Conservation (phyloP, 2,113 vertebrate species). For the Hystrix brachyura region DNA sequence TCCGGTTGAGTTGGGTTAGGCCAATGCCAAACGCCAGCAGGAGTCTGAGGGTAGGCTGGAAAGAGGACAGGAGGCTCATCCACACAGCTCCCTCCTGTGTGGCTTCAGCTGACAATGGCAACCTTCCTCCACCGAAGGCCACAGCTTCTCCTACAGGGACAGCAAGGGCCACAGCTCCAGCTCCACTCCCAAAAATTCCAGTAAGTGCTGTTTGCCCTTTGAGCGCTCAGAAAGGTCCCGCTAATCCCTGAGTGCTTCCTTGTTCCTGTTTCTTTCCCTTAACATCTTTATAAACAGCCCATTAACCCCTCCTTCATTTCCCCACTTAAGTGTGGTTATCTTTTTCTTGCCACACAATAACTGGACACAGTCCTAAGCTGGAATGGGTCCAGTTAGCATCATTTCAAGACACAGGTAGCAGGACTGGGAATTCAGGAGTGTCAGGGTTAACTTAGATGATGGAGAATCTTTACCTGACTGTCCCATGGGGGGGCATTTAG, state of each 20-base stretch:
- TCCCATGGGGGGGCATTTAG: background rate
- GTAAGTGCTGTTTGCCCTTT: background rate
- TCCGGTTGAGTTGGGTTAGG: background rate
- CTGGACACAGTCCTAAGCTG: background rate
- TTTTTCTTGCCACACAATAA: conserved; percentile 28
- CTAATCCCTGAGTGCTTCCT: background rate
- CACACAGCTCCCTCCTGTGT: background rate
- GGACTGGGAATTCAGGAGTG: background rate
- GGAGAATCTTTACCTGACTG: background rate
- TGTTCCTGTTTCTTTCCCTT: background rate
- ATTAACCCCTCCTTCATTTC: background rate
- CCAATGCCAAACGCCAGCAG: background rate
- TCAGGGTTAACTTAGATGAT: background rate
- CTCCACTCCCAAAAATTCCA: background rate
- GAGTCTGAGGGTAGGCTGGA: background rate
- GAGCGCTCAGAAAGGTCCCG: background rate
- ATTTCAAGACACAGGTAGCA: background rate
- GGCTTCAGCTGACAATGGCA: background rate
- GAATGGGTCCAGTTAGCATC: background rate
- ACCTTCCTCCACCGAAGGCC: background rate
- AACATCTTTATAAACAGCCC: background rate
- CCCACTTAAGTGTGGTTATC: background rate
- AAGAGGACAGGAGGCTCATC: background rate
- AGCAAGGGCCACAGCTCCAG: background rate
- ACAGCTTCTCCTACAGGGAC: background rate